Conservation (phyloP, 2,797 vertebrate species). For the Pterois miles region DNA sequence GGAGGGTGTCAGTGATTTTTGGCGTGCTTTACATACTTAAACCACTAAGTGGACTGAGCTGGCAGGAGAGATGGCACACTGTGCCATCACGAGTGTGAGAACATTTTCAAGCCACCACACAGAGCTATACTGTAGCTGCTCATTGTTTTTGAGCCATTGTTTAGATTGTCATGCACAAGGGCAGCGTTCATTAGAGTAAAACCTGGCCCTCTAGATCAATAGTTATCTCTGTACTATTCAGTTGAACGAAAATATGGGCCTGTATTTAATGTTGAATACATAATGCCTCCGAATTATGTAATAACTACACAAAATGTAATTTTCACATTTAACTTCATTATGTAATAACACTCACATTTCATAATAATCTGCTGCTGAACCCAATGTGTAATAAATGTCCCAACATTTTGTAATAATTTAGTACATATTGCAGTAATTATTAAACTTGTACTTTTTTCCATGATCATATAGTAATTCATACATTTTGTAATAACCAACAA, state of each 20-base stretch:
- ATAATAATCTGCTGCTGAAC: no score
- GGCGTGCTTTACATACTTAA: slow-evolving; percentile 59
- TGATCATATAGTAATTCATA: no score
- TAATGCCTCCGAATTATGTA: neutral
- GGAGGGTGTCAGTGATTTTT: slow-evolving; percentile 73
- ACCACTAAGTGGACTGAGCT: slow-evolving; percentile 75
- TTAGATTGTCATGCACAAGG: neutral
- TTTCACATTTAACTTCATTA: no score
- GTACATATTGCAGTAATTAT: no score
- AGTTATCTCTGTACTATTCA: neutral
- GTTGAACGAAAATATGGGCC: neutral
- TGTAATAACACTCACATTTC: no score
- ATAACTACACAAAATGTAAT: no score
- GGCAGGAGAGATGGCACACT: slow-evolving; percentile 64
- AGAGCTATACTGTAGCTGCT: slow-evolving; percentile 33
- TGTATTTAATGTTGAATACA: neutral
- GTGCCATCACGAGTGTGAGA: slow-evolving; percentile 66
- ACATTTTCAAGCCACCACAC: slow-evolving; percentile 61
- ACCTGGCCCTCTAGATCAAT: neutral
- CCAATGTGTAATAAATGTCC: no score
- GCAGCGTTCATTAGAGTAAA: neutral
- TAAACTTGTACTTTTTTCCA: no score
- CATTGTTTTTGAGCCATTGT: slow-evolving; percentile 19
- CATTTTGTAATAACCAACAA: no score
- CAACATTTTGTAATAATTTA: no score